Base-by-base conservation (phyloP, 37 sponge, comb jelly and placozoan species). In the Geodia barretti region DNA sequence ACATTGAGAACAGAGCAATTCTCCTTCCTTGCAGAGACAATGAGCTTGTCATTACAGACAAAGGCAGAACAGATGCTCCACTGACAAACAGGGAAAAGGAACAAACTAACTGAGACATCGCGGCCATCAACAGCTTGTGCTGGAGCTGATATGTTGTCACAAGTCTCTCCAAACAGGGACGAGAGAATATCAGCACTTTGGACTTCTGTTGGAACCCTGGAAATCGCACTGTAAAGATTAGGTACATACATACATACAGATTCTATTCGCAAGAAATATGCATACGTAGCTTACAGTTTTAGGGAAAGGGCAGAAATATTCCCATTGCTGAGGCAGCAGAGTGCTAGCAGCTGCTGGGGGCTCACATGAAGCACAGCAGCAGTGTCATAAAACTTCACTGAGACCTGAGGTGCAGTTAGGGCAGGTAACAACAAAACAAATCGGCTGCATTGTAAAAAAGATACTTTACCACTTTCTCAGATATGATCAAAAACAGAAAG, bases 291-390 rank as follows among this genome's bases (percentile, higher is more conserved):
- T 3, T 30, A 23, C 35, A 7, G 32, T n/a, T n/a, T n/a, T 34
- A 74, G 26, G 33, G 47, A 47, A 32, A 74, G 19, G 20, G 75
- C 59, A 20, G 25, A 29, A 4, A 74, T 25, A 7, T 31, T n/a
- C 32, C 75, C 75, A 74, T 74, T 29, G 17, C 26, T 40, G 9
- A 74, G 59, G 59, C 75, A 47, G 3, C 75, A 74, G n/a, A 74
- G 28, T 29, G 31, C 75, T 40, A 74, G 17, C 1, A 59, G 29
- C 25, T 19, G 20, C 19, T 29, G 11, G 14, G 54, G n/a, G 59
- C 62, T 60, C 21, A 72, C 35, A 54, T 31, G 60, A 7, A 33
- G 60, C n/a, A 81, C 61, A 34, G 71, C 26, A 14, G 14, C 54
- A 47, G 54, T 17, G 47, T 59, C 47, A 4, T 47, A 74, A 43